Conservation (phyloP, 2,888 invertebrate species). For the Drosophila mayaguana region DNA sequence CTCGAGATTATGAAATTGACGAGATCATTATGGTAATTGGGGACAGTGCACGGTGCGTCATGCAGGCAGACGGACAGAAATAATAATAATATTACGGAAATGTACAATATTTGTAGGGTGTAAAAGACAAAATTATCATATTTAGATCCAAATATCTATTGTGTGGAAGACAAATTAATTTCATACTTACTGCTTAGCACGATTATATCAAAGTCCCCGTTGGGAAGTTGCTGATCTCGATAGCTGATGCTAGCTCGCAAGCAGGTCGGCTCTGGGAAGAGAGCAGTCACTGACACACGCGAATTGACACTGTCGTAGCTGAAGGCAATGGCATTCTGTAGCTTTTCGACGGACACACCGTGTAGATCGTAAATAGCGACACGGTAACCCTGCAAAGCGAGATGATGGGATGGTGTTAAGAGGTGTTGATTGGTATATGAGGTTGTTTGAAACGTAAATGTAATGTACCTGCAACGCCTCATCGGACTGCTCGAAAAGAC, state of each 20-base stretch:
- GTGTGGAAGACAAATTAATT: no score
- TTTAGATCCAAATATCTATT: no score
- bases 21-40: no score
- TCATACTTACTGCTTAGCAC: constrained; percentile 92
- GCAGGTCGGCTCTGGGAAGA: constrained; percentile 92
- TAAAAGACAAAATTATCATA: no score
- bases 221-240: constrained; percentile 90
- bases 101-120: no score
- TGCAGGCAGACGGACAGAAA: no score
- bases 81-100: no score
- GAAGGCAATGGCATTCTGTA: constrained; percentile 87
- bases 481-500: constrained; percentile 87
- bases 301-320: constrained; percentile 92
- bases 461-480: constrained; percentile 87
- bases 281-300: constrained; percentile 91
- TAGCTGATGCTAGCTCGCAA: constrained; percentile 93
- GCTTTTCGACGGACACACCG: constrained; percentile 86
- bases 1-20: no score
- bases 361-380: constrained; percentile 88
- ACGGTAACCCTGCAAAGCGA: constrained; percentile 87
- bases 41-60: no score
- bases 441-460: neutral
- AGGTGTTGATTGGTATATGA: neutral
- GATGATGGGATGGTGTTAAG: neutral
- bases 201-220: constrained; percentile 96